Evolutionary conservation across 2,888 invertebrate genomes (phyloP), one percentile per base, ranked within the genome.

Genomic region (Yponomeuta malinellus): DNA sequence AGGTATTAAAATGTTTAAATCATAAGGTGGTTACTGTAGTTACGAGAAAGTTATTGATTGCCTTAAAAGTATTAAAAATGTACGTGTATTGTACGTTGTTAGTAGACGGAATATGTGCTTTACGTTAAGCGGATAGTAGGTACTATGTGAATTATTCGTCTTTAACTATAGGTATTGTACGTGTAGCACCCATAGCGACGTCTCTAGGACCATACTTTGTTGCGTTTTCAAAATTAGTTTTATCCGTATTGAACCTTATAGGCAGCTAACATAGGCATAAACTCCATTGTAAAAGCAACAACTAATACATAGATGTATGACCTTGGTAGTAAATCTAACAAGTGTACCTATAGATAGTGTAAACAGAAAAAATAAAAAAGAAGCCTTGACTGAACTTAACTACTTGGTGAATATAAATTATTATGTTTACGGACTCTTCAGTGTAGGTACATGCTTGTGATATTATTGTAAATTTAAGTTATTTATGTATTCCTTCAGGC

Each of bases 81-180:
- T 89, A 90, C 82, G 80, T 90, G 87, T 88, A 88, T 82, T 76
- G 83, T 86, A 86, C 75, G 82, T 87, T 86, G 84, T 83, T 76
- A 78, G 81, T 88, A 85, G 89, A 89, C 89, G 85, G 80, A 81
- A 85, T 81, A 78, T 89, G 91, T 89, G 90, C 91, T 78, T 83
- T 90, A 89, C 90, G 91, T 77, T 81, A 74, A 77, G 83, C 90
- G 90, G 89, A 90, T 87, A 90, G 91, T 23, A 23, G 23, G 23
- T 90, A 90, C 79, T 84, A 88, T 76, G 89, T 90, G 89, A 90
- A 89, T 89, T 87, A 87, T 88, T 89, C 90, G 89, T 89, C 89
- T 76, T 76, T 82, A 77, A 80, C 79, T 75, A 76, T 74, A 70
- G 59, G 66, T 71, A 70, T 78, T 71, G 12, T 59, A 15, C 79